phyloP scores from a whole-genome alignment of 92 coral and sea anemone genomes.

The Epizoanthus stellaris region DNA sequence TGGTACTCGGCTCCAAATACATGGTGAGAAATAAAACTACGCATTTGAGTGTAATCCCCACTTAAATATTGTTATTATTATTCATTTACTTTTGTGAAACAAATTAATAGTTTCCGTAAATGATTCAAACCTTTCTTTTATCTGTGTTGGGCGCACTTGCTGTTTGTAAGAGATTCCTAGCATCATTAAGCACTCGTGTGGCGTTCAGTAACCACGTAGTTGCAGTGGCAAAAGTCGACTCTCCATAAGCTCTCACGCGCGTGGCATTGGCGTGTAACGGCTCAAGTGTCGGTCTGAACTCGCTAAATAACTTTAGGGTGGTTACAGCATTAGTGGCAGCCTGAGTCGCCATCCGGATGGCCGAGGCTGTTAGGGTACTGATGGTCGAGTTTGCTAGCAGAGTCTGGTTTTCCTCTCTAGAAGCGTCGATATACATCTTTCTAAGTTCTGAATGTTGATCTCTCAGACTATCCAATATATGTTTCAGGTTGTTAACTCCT shows the following conservation, averaged over 20 bases:
- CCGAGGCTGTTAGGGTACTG: conserved; percentile 40
- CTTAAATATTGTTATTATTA: too few species aligned
- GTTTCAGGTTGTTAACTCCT: conserved; percentile 4
- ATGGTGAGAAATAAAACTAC: too few species aligned
- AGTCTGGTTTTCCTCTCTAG: conserved; percentile 58
- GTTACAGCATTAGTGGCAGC: conserved; percentile 55
- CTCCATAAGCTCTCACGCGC: conserved; percentile 53
- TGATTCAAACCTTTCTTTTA: conserved; percentile 49
- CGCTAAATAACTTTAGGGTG: conserved; percentile 29
- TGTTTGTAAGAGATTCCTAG: conserved; percentile 38
- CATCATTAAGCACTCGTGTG: conserved; percentile 60
- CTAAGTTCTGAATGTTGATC: not conserved
- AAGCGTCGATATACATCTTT: conserved; percentile 40
- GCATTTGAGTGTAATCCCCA: too few species aligned
- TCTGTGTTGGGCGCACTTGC: conserved; percentile 62
- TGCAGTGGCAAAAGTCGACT: conserved; percentile 50
- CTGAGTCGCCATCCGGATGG: conserved; percentile 32
- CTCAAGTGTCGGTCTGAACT: conserved; percentile 44
- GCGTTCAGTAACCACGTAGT: conserved; percentile 62
- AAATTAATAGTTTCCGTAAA: too few species aligned
- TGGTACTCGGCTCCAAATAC: too few species aligned
- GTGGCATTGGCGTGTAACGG: conserved; percentile 66
- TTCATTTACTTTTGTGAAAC: not conserved
- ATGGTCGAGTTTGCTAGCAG: conserved; percentile 53
- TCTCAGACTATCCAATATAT: not conserved